Percentiles rank a stretch among this genome's conserved stretches.
phyloP scores from a whole-genome alignment of 2,888 invertebrate species.

The Idaea dimidiata region DNA sequence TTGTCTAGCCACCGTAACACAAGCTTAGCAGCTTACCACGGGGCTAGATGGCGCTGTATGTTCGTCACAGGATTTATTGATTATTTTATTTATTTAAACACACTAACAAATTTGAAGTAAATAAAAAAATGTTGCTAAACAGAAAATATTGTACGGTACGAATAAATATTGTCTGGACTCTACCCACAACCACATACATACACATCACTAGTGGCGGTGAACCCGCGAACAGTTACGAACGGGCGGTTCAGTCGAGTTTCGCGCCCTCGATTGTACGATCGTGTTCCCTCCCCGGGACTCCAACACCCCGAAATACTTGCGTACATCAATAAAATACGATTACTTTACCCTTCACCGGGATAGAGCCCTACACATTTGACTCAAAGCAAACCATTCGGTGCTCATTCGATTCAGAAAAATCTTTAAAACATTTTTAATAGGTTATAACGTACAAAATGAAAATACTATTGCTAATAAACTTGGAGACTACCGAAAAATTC shows the following conservation, averaged over 20 bases:
- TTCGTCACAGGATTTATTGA: too few relatives aligned
- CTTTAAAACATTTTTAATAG: slow-evolving; percentile 13
- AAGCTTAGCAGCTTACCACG: too few relatives aligned
- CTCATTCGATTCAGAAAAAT: slow-evolving; percentile 19
- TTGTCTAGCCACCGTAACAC: too few relatives aligned
- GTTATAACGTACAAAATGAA: slow-evolving; percentile 24
- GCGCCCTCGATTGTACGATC: slow-evolving; percentile 20
- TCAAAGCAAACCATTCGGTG: slow-evolving; percentile 14
- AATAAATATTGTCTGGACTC: neutral
- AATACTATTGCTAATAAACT: slow-evolving; percentile 40
- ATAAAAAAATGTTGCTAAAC: too few relatives aligned
- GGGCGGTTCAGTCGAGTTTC: slow-evolving; percentile 25
- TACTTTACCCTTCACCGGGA: slow-evolving; percentile 14
- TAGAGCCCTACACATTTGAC: slow-evolving; percentile 17
- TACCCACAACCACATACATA: slow-evolving; percentile 8
- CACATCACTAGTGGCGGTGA: slow-evolving; percentile 23
- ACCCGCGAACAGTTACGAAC: slow-evolving; percentile 11
- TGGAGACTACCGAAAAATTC: slow-evolving; percentile 35
- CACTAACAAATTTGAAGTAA: too few relatives aligned
- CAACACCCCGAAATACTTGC: slow-evolving; percentile 18
- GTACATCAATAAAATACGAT: slow-evolving; percentile 23
- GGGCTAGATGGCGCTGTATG: too few relatives aligned
- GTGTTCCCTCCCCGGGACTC: slow-evolving; percentile 10
- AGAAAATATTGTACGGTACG: neutral
- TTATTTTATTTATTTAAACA: too few relatives aligned